A percentile compares a stretch with the other conserved stretches of the same genome.
phyloP scores from a whole-genome alignment of 2,888 invertebrate genomes.

The Drosophila recens region DNA sequence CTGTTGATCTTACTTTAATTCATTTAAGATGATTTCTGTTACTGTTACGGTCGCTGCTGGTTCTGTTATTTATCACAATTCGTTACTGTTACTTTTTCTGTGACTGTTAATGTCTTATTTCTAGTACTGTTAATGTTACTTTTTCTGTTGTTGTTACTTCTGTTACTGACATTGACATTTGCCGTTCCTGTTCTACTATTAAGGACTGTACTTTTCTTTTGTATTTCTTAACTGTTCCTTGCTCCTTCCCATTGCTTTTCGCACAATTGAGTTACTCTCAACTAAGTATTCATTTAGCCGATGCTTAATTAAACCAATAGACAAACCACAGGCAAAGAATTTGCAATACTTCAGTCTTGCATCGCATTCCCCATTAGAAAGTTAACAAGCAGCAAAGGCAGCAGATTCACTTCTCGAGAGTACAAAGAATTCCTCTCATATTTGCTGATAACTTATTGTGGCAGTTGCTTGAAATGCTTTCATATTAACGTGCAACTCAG shows the following conservation, averaged over 20 bases:
- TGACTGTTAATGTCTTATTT: not conserved
- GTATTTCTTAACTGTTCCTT: no score
- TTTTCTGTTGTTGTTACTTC: not conserved
- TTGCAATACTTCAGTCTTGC: slow-evolving; percentile 7
- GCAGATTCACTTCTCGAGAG: slow-evolving; percentile 6
- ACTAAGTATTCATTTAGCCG: slow-evolving; percentile 20
- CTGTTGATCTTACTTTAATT: no score
- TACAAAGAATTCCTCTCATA: slow-evolving; percentile 21
- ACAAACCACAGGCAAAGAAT: slow-evolving; percentile 23
- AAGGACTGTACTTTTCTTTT: not conserved
- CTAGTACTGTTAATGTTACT: not conserved
- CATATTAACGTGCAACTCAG: slow-evolving; percentile 21
- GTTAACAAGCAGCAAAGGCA: slow-evolving; percentile 3
- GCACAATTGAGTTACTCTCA: not conserved
- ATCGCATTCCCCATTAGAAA: slow-evolving; percentile 29
- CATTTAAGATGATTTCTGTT: no score
- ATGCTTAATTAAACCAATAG: slow-evolving; percentile 21
- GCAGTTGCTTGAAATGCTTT: slow-evolving; percentile 28
- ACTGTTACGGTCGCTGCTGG: no score
- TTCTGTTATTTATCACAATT: not conserved
- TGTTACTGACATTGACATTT: not conserved
- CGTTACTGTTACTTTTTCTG: not conserved
- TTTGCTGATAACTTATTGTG: slow-evolving; percentile 28
- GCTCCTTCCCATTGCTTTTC: no score
- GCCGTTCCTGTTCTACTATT: not conserved